Conservation (phyloP, 2,888 invertebrate genomes). For the Dicycla oo region DNA sequence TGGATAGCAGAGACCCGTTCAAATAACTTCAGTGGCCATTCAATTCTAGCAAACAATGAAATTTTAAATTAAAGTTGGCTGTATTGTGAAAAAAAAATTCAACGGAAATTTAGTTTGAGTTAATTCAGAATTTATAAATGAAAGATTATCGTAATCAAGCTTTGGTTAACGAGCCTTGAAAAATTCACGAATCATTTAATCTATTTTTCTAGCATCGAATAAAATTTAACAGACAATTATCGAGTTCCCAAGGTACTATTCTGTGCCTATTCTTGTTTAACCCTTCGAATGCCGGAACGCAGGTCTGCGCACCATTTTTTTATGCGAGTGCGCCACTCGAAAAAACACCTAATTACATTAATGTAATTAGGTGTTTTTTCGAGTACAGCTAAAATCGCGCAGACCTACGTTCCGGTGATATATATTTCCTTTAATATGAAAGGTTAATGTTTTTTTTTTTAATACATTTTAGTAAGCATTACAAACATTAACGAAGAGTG, state of each 20-base stretch:
- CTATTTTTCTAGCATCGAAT: neutral
- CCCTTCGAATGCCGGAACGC: too few relatives aligned
- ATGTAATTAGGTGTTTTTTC: too few relatives aligned
- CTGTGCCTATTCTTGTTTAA: neutral
- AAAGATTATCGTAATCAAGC: conserved; percentile 14
- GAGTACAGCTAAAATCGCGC: too few relatives aligned
- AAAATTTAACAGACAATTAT: neutral
- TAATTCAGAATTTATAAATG: conserved; percentile 12
- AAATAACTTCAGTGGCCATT: conserved; percentile 40
- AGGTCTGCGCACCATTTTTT: too few relatives aligned
- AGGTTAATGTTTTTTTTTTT: too few relatives aligned
- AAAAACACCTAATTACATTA: too few relatives aligned
- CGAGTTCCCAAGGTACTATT: neutral
- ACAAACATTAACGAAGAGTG: conserved; percentile 5
- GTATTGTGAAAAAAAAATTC: neutral
- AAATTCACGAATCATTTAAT: neutral
- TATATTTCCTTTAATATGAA: too few relatives aligned
- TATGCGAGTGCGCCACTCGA: too few relatives aligned
- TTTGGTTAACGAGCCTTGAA: neutral
- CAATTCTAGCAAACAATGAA: conserved; percentile 22
- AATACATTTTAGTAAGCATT: too few relatives aligned
- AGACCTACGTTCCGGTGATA: too few relatives aligned
- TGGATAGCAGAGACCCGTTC: conserved; percentile 36
- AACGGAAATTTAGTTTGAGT: conserved; percentile 22
- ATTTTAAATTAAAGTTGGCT: conserved; percentile 41